Conservation (phyloP, 2,113 vertebrate genomes). For the Carlito syrichta region DNA sequence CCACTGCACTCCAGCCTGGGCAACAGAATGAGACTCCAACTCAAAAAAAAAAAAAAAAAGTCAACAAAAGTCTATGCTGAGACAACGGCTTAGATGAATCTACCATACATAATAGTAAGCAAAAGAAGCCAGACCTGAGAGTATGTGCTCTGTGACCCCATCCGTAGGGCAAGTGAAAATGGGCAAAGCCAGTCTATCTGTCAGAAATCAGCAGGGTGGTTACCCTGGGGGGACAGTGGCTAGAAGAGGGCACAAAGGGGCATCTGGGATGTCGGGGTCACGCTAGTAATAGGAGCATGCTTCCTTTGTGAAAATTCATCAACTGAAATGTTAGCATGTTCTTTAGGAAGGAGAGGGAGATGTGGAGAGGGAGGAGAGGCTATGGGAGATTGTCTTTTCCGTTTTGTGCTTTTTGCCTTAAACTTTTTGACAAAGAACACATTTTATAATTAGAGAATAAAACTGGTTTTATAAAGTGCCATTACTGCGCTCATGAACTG, state of each 20-base stretch:
- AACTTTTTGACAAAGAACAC: not conserved
- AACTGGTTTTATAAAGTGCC: not conserved
- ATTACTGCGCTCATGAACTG: not conserved
- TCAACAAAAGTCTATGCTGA: no score
- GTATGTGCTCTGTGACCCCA: not conserved
- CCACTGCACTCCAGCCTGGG: not conserved
- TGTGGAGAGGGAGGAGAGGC: not conserved
- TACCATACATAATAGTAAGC: not conserved
- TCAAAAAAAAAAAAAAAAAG: not conserved
- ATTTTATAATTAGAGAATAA: not conserved
- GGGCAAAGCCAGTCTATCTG: not conserved
- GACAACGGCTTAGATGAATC: not conserved
- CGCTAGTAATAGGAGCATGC: not conserved
- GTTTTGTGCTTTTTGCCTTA: not conserved
- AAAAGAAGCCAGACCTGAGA: not conserved
- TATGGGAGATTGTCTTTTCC: not conserved
- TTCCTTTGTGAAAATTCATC: not conserved
- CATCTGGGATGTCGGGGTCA: not conserved
- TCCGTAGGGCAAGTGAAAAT: not conserved
- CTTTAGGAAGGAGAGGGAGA: not conserved
- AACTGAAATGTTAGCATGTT: not conserved
- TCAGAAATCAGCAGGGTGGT: not conserved
- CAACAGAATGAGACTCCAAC: fast-evolving
- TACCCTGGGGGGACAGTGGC: not conserved
- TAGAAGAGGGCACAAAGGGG: no score